Conservation (phyloP, 64 coral and sea anemone species). For the Stichodactyla mertensii region DNA sequence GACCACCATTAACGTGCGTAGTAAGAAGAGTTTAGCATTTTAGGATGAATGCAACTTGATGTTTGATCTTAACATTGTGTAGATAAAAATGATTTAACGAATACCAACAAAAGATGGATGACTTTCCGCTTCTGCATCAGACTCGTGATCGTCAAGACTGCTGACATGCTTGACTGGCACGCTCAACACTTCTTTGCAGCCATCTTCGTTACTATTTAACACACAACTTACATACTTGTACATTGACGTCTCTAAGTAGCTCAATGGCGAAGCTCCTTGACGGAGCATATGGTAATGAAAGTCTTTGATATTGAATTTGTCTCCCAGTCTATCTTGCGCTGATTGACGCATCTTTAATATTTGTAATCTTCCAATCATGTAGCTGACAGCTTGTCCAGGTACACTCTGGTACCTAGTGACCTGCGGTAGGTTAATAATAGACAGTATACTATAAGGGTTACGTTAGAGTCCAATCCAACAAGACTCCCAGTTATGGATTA, state of each 20-base stretch:
- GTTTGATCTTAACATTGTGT: no score
- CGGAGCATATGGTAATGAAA: conserved; percentile 49
- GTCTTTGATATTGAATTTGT: conserved; percentile 36
- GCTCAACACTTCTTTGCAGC: neutral
- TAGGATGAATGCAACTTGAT: no score
- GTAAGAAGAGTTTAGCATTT: no score
- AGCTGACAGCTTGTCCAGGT: conserved; percentile 39
- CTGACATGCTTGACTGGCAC: neutral
- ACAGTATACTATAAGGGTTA: neutral
- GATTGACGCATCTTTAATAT: conserved; percentile 37
- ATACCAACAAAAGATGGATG: neutral
- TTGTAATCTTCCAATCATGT: conserved; percentile 36
- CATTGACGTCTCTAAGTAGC: conserved; percentile 26
- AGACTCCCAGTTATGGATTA: no score
- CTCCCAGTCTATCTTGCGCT: conserved; percentile 19
- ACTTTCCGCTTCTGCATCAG: neutral
- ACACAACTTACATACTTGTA: conserved; percentile 31
- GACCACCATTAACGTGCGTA: no score
- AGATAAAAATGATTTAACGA: no score
- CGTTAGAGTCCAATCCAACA: neutral
- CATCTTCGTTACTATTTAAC: neutral
- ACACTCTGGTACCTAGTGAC: conserved; percentile 37
- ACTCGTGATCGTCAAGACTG: neutral
- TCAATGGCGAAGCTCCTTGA: conserved; percentile 18
- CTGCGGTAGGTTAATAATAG: neutral